Conservation (phyloP, 2,113 vertebrate species). For the Prunella fulvescens region DNA sequence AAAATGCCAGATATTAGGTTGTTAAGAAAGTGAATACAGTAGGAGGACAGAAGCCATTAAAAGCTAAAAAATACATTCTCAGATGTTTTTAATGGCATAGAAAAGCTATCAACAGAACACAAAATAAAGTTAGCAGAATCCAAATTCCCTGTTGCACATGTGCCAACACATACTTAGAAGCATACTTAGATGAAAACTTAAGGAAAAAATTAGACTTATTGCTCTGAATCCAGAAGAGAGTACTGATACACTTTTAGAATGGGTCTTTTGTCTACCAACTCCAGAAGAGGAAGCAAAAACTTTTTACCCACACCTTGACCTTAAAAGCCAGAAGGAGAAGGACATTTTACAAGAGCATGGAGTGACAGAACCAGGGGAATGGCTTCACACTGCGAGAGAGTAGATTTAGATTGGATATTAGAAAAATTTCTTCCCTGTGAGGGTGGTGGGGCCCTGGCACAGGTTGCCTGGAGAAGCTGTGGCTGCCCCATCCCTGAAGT, state of each 20-base stretch:
- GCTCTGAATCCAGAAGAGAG: not conserved
- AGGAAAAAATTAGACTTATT: not conserved
- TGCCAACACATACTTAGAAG: constrained; percentile 14
- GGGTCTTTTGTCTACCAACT: not conserved
- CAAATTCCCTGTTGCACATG: not conserved
- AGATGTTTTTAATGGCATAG: constrained; percentile 55
- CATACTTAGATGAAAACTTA: not conserved
- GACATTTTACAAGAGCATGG: not conserved
- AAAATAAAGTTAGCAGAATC: constrained; percentile 39
- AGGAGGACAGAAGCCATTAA: constrained; percentile 48
- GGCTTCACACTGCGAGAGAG: not conserved
- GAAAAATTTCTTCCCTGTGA: not conserved
- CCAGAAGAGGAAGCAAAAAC: not conserved
- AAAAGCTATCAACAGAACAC: not conserved
- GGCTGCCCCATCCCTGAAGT: not conserved
- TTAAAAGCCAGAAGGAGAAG: not conserved
- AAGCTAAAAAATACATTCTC: not conserved
- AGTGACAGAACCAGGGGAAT: not conserved
- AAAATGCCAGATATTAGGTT: constrained; percentile 35
- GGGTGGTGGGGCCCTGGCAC: not conserved
- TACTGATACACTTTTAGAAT: not conserved
- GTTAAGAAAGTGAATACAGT: constrained; percentile 41
- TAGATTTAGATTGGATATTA: not conserved
- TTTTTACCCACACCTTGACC: not conserved
- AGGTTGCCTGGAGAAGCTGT: not conserved